A percentile compares a stretch with the other conserved stretches of the same genome.
Conservation (phyloP, 1,140 invertebrate species). For the Drosophila arizonae region DNA sequence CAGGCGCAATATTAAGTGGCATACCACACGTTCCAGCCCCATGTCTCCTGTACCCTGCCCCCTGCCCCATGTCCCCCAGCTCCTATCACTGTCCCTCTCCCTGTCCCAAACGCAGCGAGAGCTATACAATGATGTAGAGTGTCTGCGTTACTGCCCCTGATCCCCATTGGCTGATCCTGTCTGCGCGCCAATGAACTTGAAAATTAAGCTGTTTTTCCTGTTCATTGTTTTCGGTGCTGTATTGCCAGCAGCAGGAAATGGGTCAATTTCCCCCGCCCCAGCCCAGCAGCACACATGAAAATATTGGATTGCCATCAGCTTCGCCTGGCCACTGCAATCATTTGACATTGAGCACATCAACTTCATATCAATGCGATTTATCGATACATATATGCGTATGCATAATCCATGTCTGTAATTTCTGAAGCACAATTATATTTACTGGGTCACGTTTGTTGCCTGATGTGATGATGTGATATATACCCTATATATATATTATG, state of each 20-base stretch:
- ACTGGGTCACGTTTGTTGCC: too few species aligned
- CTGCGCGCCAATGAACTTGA: conserved; percentile 53
- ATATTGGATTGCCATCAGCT: background rate
- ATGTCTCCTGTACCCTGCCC: background rate
- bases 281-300: background rate
- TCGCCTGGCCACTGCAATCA: background rate
- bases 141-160: conserved; percentile 16
- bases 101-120: background rate
- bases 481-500: too few species aligned
- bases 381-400: background rate
- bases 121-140: background rate
- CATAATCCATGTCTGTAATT: background rate
- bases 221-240: conserved; percentile 17
- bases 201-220: conserved; percentile 44
- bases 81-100: too few species aligned
- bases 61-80: background rate
- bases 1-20: conserved; percentile 50
- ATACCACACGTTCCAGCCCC: conserved; percentile 8
- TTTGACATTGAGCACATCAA: conserved; percentile 1
- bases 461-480: too few species aligned
- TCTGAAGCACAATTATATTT: too few species aligned
- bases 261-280: conserved; percentile 17
- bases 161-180: conserved; percentile 33
- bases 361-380: background rate
- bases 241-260: conserved; percentile 11